Evolutionary conservation across 1,140 invertebrate genomes (phyloP), one percentile per base, ranked within the genome.

Genomic region (Platyura marginata): DNA sequence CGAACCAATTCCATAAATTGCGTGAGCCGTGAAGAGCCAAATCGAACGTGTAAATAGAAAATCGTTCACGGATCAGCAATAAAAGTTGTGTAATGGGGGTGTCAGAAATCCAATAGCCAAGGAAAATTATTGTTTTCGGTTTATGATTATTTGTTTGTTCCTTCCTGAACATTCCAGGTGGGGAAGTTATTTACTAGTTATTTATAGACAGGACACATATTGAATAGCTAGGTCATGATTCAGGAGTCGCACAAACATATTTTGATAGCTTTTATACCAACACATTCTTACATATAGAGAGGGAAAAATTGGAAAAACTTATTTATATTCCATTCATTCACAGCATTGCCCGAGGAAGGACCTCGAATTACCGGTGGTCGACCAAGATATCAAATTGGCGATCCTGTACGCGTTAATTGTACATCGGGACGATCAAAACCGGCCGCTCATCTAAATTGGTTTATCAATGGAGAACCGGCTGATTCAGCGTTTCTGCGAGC

Each of bases 381-480:
- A 42, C 65, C 71, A 10, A 67, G 75, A 22, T 81, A 81, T 61
- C 70, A 75, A 49, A 64, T 72, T 38, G 73, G 73, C 32, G 78
- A 81, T 47, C 63, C 63, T 43, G 74, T 81, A 3, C 59, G 68
- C 37, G 69, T 81, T 48, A 80, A 77, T 55, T 82, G 79, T 56
- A 77, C 75, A 13, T 77, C 75, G 11, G 67, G 67, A 2, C 65
- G 70, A 45, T 80, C 78, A 21, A 74, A 75, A 49, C 80, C 79
- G 33, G 71, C 77, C 8, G 74, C 77, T n/a, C 67, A 67, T 33
- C 65, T 83, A 22, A 67, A 65, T 16, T 84, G 80, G 80, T 79
- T 72, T 56, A 74, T 84, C 49, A 82, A 84, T 53, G 74, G 75
- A 16, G 72, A 78, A 40, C 67, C 68, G 44, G 79, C 70, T 13